Evolutionary conservation across 1,140 invertebrate genomes (phyloP).

Genomic region (Halesus radiatus): DNA sequence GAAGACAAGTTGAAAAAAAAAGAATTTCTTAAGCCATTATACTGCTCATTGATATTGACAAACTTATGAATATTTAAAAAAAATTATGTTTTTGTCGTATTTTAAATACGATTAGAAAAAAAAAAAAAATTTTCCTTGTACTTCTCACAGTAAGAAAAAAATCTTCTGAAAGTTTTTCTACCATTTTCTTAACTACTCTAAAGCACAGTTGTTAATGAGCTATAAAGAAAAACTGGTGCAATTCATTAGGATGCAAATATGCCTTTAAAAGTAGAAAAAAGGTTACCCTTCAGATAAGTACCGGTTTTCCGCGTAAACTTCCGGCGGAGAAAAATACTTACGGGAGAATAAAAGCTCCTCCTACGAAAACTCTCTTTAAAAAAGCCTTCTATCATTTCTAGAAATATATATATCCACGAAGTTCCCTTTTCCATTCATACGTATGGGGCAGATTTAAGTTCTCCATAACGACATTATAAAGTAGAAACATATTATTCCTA

Average conservation of each 20-base stretch:
- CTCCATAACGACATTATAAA: background rate
- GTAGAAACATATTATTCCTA: background rate
- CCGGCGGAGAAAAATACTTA: background rate
- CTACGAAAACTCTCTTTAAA: background rate
- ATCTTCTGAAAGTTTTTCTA: no score
- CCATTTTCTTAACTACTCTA: no score
- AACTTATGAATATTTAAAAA: no score
- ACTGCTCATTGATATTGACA: no score
- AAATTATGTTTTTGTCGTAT: no score
- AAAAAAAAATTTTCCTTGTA: no score
- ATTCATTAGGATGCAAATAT: conserved; percentile 10
- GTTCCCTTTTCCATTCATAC: background rate
- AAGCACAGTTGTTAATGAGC: background rate
- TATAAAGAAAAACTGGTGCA: background rate
- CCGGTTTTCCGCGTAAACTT: background rate
- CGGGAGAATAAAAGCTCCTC: background rate
- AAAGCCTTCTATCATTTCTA: background rate
- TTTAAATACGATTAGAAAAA: no score
- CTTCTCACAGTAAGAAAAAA: no score
- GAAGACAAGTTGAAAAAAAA: no score
- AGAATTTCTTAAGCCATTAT: no score
- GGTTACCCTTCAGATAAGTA: background rate
- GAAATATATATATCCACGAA: background rate
- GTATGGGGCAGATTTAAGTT: background rate
- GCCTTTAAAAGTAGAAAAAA: background rate